Percentiles rank a stretch among this genome's conserved stretches.
phyloP scores from a whole-genome alignment of 53 echinoderm and acorn worm species.

The Stichopus horrens region DNA sequence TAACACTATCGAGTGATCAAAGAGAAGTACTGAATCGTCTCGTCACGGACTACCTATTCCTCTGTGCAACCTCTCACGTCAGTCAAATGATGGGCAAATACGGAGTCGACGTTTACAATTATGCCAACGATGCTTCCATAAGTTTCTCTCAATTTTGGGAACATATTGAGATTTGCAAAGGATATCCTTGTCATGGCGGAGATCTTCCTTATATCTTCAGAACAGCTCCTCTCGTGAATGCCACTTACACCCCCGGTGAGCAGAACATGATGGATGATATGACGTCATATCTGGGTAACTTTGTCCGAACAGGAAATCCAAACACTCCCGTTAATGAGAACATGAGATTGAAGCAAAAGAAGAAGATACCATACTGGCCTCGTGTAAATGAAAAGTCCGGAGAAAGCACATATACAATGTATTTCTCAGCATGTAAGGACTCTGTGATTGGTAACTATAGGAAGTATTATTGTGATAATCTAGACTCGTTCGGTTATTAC shows the following conservation, averaged over 20 bases:
- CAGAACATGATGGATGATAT: slow-evolving; percentile 40
- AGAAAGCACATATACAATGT: slow-evolving; percentile 38
- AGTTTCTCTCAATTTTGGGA: slow-evolving; percentile 40
- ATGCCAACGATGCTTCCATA: slow-evolving; percentile 44
- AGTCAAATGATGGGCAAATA: slow-evolving; percentile 44
- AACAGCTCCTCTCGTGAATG: slow-evolving; percentile 32
- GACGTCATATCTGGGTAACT: slow-evolving; percentile 45
- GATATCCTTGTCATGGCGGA: slow-evolving; percentile 45
- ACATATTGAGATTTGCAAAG: slow-evolving; percentile 17
- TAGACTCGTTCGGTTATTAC: slow-evolving; percentile 28
- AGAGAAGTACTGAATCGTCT: slow-evolving; percentile 34
- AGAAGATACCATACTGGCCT: slow-evolving; percentile 39
- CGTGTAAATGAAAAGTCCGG: neutral
- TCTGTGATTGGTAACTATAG: slow-evolving; percentile 29
- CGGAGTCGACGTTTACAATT: slow-evolving; percentile 33
- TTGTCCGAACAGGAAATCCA: slow-evolving; percentile 46
- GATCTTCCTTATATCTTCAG: slow-evolving; percentile 35
- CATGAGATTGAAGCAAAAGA: neutral
- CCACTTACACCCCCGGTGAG: slow-evolving; percentile 24
- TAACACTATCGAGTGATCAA: neutral
- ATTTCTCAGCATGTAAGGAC: slow-evolving; percentile 31
- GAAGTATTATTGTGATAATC: slow-evolving; percentile 24
- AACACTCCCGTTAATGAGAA: slow-evolving; percentile 26
- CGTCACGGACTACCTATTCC: slow-evolving; percentile 38
- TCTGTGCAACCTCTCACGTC: slow-evolving; percentile 33